phyloP scores from a whole-genome alignment of 1,140 invertebrate genomes.

The Dreissena polymorpha region DNA sequence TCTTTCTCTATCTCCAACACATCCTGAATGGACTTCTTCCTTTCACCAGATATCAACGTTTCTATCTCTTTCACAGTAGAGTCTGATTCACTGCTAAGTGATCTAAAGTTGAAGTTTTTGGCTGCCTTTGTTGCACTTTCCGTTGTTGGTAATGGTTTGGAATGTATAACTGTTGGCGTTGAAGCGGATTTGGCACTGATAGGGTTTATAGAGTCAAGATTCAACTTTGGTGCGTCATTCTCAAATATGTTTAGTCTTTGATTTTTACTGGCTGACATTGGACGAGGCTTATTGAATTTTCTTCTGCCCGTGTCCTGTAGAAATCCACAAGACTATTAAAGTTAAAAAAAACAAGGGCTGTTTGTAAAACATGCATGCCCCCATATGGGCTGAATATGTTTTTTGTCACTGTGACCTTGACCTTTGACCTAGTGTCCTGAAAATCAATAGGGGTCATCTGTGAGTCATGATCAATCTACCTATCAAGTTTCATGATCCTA shows the following conservation, averaged over 20 bases:
- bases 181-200: slow-evolving; percentile 15
- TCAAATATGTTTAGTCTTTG: slow-evolving; percentile 55
- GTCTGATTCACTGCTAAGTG: not conserved
- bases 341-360: not conserved
- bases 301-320: slow-evolving; percentile 54
- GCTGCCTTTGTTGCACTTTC: not conserved
- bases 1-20: slow-evolving; percentile 59
- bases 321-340: not conserved
- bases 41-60: slow-evolving; percentile 45
- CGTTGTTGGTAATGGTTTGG: slow-evolving; percentile 25
- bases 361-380: no score
- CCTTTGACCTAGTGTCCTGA: no score
- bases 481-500: no score
- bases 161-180: slow-evolving; percentile 34
- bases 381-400: no score
- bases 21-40: slow-evolving; percentile 55
- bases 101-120: not conserved
- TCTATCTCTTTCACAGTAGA: slow-evolving; percentile 49
- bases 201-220: slow-evolving; percentile 31
- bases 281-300: slow-evolving; percentile 61
- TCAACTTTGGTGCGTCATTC: slow-evolving; percentile 42
- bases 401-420: no score
- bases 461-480: no score
- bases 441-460: no score
- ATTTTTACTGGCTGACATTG: slow-evolving; percentile 52